Percentiles rank a stretch among this genome's conserved stretches.
These are phyloP conservation scores for Fopius arisanus DNA, from an alignment of 1,140 invertebrate genomes.

Conservation along the genomic window DNA sequence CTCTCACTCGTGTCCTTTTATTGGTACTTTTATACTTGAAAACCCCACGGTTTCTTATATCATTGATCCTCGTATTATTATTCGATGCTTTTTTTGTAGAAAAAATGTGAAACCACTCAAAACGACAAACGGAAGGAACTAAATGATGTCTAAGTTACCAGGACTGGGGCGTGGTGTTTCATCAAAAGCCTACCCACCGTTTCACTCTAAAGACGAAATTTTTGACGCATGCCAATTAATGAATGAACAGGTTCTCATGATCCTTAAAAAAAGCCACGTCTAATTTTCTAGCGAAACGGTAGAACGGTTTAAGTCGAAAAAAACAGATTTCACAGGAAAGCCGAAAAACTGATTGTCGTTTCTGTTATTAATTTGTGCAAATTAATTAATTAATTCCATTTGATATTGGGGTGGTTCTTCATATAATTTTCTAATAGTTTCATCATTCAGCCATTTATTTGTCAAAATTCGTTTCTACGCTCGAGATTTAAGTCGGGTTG, in stretches of 20 bases:
- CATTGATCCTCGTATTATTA: slow-evolving; percentile 28
- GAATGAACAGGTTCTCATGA: neutral
- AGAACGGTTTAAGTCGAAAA: too few species aligned
- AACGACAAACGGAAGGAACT: slow-evolving; percentile 9
- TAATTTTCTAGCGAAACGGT: too few species aligned
- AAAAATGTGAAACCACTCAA: slow-evolving; percentile 55
- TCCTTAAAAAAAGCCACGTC: too few species aligned
- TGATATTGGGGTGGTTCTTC: too few species aligned
- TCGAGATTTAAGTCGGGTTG: too few species aligned
- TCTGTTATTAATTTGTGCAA: too few species aligned
- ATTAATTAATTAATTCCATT: too few species aligned
- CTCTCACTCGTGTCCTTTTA: slow-evolving; percentile 24
- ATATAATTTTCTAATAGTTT: too few species aligned
- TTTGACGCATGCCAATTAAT: neutral
- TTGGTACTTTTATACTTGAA: slow-evolving; percentile 13
- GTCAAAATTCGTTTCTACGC: too few species aligned
- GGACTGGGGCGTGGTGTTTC: neutral
- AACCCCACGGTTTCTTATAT: neutral
- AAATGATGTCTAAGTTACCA: slow-evolving; percentile 57
- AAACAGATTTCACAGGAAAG: too few species aligned
- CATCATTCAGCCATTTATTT: too few species aligned
- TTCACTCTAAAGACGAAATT: neutral
- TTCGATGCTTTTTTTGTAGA: slow-evolving; percentile 33
- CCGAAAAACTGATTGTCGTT: too few species aligned
- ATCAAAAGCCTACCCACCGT: slow-evolving; percentile 3